Evolutionary conservation across 2,113 vertebrate species (phyloP).

Genomic region (Sphyrna mokarran): DNA sequence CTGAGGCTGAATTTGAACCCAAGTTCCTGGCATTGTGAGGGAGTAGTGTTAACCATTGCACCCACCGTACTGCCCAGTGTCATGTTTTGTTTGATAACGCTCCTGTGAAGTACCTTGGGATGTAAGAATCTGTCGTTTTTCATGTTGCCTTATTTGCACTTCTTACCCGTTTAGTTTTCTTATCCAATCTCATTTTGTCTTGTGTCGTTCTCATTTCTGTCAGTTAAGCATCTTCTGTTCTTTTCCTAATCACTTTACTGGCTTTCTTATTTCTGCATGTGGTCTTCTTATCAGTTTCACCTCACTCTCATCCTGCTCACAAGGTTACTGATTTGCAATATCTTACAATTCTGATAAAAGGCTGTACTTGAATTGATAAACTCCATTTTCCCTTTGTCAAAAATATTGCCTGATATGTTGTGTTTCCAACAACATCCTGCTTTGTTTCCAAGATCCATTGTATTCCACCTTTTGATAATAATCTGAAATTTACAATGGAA

Average conservation of each 20-base stretch:
- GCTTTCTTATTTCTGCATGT: background rate
- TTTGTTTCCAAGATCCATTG: background rate
- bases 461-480: background rate
- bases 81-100: too few species aligned
- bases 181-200: too few species aligned
- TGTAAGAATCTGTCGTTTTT: too few species aligned
- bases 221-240: too few species aligned
- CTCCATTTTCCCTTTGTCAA: background rate
- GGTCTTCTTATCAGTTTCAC: background rate
- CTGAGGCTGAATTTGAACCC: too few species aligned
- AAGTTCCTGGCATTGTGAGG: too few species aligned
- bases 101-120: too few species aligned
- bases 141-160: too few species aligned
- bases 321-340: background rate
- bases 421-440: background rate
- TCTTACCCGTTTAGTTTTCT: too few species aligned
- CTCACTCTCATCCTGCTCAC: background rate
- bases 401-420: background rate
- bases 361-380: background rate
- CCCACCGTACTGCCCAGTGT: too few species aligned
- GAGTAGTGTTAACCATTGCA: too few species aligned
- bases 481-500: background rate
- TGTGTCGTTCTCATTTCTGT: too few species aligned
- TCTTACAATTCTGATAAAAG: background rate
- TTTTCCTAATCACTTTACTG: background rate